phyloP scores from a whole-genome alignment of 2,797 vertebrate genomes.

The Rhyacichthys aspro region DNA sequence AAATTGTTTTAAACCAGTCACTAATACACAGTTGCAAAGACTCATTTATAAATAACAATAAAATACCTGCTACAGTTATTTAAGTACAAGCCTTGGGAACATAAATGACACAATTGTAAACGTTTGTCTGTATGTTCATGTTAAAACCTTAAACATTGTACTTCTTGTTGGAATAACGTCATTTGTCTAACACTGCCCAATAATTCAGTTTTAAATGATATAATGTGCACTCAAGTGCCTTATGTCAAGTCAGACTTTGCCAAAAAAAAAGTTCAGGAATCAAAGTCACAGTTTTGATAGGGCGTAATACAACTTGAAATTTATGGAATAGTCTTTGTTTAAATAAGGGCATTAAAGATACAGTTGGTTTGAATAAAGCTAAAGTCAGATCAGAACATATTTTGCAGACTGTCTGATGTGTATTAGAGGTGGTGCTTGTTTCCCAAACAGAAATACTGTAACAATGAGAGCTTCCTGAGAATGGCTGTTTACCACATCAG shows the following conservation, averaged over 20 bases:
- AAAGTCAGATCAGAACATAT: slow-evolving; percentile 36
- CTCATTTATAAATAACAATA: slow-evolving; percentile 81
- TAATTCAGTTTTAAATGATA: slow-evolving; percentile 24
- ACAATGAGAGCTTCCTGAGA: slow-evolving; percentile 92
- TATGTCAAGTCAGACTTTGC: slow-evolving; percentile 39
- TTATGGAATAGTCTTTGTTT: neutral
- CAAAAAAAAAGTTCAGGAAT: slow-evolving; percentile 44
- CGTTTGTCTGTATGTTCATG: slow-evolving; percentile 31
- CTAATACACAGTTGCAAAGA: slow-evolving; percentile 60
- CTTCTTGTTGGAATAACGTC: slow-evolving; percentile 35
- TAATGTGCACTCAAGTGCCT: slow-evolving; percentile 25
- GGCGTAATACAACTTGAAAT: slow-evolving; percentile 1
- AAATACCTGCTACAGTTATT: slow-evolving; percentile 69
- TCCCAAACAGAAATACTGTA: slow-evolving; percentile 75
- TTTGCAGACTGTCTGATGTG: slow-evolving; percentile 37
- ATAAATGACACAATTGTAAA: slow-evolving; percentile 40
- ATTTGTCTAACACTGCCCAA: slow-evolving; percentile 8
- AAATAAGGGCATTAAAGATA: neutral
- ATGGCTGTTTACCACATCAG: slow-evolving; percentile 71
- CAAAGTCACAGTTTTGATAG: slow-evolving; percentile 57
- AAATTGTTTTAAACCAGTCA: slow-evolving; percentile 62
- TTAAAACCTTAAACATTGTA: slow-evolving; percentile 23
- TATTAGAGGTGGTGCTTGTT: slow-evolving; percentile 81
- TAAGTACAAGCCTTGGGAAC: slow-evolving; percentile 42
- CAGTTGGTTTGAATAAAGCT: slow-evolving; percentile 7